phyloP scores from a whole-genome alignment of 2,888 invertebrate species.

The Diaprepes abbreviatus region DNA sequence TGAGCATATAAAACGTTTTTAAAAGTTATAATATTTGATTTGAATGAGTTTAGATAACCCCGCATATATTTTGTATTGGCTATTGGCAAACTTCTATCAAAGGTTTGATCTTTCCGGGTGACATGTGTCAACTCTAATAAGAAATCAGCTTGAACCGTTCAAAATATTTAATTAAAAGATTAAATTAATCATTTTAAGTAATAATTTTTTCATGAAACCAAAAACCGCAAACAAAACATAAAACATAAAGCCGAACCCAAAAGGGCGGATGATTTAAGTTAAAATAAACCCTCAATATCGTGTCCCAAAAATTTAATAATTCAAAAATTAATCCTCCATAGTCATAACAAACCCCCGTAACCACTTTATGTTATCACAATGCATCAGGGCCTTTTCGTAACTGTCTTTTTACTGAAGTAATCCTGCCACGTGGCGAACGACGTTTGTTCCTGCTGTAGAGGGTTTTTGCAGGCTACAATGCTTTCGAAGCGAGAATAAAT shows the following conservation, averaged over 20 bases:
- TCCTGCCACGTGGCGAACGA: conserved; percentile 46
- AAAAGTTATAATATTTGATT: too few species aligned
- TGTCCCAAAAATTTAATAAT: conserved; percentile 60
- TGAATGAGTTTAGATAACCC: too few species aligned
- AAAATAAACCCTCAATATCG: conserved; percentile 36
- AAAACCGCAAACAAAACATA: conserved; percentile 33
- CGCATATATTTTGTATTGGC: too few species aligned
- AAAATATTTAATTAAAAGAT: conserved; percentile 23
- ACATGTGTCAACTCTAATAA: too few species aligned
- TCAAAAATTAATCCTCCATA: conserved; percentile 63
- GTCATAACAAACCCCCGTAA: conserved; percentile 63
- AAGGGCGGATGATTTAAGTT: conserved; percentile 15
- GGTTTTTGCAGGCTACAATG: conserved; percentile 7
- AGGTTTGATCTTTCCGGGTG: too few species aligned
- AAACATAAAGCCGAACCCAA: conserved; percentile 1
- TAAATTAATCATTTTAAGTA: conserved; percentile 7
- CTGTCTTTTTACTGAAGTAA: conserved; percentile 59
- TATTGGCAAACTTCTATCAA: too few species aligned
- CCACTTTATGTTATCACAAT: conserved; percentile 63
- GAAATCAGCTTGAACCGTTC: too few species aligned
- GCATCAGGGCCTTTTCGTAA: conserved; percentile 58
- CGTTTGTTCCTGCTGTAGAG: conserved; percentile 19
- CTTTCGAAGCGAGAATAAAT: conserved; percentile 1
- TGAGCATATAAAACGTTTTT: too few species aligned
- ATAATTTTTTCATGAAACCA: neutral